These are phyloP conservation scores for Sycophila texana DNA, from an alignment of 2,888 invertebrate genomes.

Conservation along the genomic window DNA sequence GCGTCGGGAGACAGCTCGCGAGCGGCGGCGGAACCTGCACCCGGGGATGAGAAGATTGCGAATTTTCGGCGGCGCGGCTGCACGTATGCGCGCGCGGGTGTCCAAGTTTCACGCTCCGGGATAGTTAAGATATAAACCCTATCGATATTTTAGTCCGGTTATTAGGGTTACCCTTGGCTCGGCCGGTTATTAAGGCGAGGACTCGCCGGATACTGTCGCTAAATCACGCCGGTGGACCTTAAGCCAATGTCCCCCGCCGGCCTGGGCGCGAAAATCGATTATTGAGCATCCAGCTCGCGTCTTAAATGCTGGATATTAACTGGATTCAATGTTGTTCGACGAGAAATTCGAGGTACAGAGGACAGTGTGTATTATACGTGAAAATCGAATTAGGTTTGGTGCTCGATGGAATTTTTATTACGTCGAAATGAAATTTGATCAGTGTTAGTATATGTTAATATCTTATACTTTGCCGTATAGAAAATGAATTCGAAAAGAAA, in stretches of 20 bases:
- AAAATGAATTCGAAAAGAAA: too few relatives aligned
- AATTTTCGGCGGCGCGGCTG: conserved; percentile 12
- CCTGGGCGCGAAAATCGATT: conserved; percentile 45
- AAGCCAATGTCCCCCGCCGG: neutral
- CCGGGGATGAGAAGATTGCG: conserved; percentile 12
- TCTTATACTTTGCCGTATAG: too few relatives aligned
- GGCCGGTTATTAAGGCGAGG: conserved; percentile 32
- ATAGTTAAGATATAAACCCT: conserved; percentile 50
- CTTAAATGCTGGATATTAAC: neutral
- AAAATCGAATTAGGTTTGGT: too few relatives aligned
- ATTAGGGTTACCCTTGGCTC: conserved; percentile 42
- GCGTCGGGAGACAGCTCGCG: neutral
- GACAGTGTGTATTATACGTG: too few relatives aligned
- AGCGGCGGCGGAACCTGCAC: neutral
- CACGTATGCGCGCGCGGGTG: neutral
- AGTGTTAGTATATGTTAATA: too few relatives aligned
- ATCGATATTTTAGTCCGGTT: conserved; percentile 51
- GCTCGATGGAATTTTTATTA: too few relatives aligned
- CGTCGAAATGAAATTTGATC: too few relatives aligned
- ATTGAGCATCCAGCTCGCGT: neutral
- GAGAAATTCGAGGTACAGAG: too few relatives aligned
- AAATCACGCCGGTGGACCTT: conserved; percentile 33
- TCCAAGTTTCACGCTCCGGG: conserved; percentile 40
- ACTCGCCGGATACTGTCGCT: conserved; percentile 26
- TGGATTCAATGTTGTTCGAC: too few relatives aligned